Percentiles rank a stretch among this genome's conserved stretches.
phyloP scores from a whole-genome alignment of 2,888 invertebrate genomes.

The Scrobipalpa costella region DNA sequence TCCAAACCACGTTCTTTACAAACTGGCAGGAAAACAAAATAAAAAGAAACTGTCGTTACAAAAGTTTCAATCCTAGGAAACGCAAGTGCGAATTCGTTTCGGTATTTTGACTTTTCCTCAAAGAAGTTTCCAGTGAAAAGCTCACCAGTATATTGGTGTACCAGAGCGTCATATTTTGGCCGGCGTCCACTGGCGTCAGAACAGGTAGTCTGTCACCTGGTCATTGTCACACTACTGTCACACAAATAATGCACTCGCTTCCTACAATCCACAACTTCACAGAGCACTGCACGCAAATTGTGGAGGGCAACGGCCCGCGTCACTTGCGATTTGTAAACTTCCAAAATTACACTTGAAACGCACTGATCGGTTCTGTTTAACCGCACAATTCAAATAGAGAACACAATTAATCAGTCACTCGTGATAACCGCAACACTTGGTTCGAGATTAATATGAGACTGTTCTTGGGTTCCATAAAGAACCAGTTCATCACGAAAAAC shows the following conservation, averaged over 20 bases:
- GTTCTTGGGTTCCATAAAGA: conserved; percentile 4
- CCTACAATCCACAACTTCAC: conserved; percentile 40
- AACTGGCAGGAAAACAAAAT: conserved; percentile 18
- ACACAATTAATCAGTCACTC: conserved; percentile 20
- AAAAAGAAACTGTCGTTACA: neutral
- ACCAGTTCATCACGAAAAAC: neutral
- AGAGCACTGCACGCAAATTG: conserved; percentile 41
- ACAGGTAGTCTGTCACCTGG: conserved; percentile 53
- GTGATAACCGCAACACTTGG: neutral
- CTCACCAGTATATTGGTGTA: conserved; percentile 78
- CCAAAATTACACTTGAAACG: conserved; percentile 46
- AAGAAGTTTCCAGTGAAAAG: conserved; percentile 29
- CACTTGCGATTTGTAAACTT: conserved; percentile 43
- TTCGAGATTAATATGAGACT: neutral
- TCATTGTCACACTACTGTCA: conserved; percentile 59
- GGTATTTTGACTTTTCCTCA: conserved; percentile 17
- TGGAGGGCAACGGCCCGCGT: conserved; percentile 53
- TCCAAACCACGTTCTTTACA: conserved; percentile 20
- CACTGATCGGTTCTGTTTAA: conserved; percentile 22
- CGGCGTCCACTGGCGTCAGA: conserved; percentile 67
- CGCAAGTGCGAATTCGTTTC: conserved; percentile 8
- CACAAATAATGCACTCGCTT: conserved; percentile 42
- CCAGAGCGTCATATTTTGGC: conserved; percentile 79
- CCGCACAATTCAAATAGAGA: conserved; percentile 26
- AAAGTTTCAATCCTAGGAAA: conserved; percentile 10